These are phyloP conservation scores for Camponotus floridanus DNA, from an alignment of 1,140 invertebrate species.

Conservation along the genomic window DNA sequence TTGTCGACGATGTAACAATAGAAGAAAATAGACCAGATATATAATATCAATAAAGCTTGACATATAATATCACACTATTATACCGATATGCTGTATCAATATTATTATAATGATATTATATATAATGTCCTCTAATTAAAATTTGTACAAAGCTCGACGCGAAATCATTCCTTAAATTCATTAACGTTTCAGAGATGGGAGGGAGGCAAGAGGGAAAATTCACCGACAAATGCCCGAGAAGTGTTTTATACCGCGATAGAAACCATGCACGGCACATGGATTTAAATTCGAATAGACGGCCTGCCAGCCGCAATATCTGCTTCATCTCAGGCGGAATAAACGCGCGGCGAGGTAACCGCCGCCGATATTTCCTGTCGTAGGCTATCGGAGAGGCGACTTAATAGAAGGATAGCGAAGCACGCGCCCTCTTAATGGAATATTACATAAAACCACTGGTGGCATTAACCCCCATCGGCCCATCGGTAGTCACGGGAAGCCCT, in stretches of 20 bases:
- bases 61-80: too few relatives aligned
- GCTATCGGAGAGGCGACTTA: constrained; percentile 75
- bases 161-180: not conserved
- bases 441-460: constrained; percentile 70
- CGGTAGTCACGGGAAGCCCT: constrained; percentile 20
- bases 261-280: constrained; percentile 31
- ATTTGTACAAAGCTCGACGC: not conserved
- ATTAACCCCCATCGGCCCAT: constrained; percentile 62
- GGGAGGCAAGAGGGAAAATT: constrained; percentile 8
- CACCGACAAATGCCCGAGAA: constrained; percentile 30
- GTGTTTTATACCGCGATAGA: not conserved
- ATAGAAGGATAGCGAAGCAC: constrained; percentile 73
- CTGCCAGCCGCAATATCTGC: constrained; percentile 70
- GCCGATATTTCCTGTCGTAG: constrained; percentile 76
- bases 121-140: constrained; percentile 23
- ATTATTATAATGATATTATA: too few relatives aligned
- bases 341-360: constrained; percentile 66
- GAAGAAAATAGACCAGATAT: not conserved
- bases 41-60: not conserved
- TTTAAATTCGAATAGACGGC: constrained; percentile 71
- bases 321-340: constrained; percentile 71
- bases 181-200: constrained; percentile 3
- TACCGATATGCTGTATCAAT: too few relatives aligned
- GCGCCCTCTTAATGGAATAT: constrained; percentile 74
- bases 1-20: not conserved